Percentiles rank a stretch among this genome's conserved stretches.
phyloP scores from a whole-genome alignment of 2,888 invertebrate genomes.

The Proisotoma minuta region DNA sequence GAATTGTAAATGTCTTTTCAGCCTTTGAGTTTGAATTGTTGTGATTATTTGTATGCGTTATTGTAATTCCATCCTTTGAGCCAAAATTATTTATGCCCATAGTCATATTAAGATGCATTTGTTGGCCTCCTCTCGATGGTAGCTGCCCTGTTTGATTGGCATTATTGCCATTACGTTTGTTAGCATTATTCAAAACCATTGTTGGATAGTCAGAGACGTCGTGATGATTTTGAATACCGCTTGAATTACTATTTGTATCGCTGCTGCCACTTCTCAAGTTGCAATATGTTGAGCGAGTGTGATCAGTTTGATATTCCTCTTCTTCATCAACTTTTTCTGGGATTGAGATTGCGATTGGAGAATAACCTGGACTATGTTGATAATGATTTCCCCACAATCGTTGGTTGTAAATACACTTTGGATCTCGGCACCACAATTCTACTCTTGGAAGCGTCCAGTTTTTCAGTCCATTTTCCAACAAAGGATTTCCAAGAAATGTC shows the following conservation, averaged over 20 bases:
- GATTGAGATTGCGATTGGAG: neutral
- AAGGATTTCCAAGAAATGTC: conserved; percentile 32
- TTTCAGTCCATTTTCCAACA: conserved; percentile 25
- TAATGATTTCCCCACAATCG: conserved; percentile 33
- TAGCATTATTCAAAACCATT: neutral
- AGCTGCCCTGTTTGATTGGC: neutral
- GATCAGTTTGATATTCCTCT: neutral
- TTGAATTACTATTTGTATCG: neutral
- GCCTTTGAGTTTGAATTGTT: conserved; percentile 4
- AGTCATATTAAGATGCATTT: conserved; percentile 32
- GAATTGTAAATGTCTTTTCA: conserved; percentile 3
- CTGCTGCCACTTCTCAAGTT: neutral
- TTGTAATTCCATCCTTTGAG: conserved; percentile 7
- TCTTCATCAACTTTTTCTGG: neutral
- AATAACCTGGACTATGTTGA: neutral
- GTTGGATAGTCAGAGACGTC: neutral
- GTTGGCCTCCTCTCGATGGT: neutral
- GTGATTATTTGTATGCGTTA: conserved; percentile 2
- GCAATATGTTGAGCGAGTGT: neutral
- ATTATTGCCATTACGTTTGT: neutral
- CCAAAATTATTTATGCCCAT: conserved; percentile 18
- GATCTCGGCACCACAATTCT: conserved; percentile 39
- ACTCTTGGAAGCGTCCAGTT: conserved; percentile 38
- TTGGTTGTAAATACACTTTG: conserved; percentile 32
- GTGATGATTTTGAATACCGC: neutral